phyloP scores from a whole-genome alignment of 64 coral and sea anemone genomes.

The Pachyseris speciosa region DNA sequence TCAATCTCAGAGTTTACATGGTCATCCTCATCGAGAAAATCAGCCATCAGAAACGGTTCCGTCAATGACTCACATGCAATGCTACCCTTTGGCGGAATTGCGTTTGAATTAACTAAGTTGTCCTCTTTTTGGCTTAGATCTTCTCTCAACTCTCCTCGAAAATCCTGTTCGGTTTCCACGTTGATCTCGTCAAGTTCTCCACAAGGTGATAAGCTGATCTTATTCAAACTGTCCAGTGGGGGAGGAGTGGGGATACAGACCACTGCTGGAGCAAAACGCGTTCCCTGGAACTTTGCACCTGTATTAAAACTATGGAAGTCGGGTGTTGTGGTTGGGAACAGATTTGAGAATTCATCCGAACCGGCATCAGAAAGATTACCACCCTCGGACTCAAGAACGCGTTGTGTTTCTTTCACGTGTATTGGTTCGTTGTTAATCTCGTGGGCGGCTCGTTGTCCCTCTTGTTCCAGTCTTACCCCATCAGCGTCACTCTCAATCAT shows the following conservation, averaged over 20 bases:
- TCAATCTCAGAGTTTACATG: background rate
- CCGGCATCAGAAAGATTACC: background rate
- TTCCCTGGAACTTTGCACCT: background rate
- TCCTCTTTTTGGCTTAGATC: background rate
- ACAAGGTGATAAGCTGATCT: constrained; percentile 41
- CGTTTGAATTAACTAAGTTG: background rate
- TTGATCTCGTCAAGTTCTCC: constrained; percentile 3
- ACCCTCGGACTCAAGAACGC: background rate
- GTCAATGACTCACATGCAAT: background rate
- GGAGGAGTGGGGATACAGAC: constrained; percentile 71
- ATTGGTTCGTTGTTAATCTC: background rate
- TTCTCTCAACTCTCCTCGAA: background rate
- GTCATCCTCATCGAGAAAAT: constrained; percentile 40
- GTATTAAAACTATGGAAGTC: background rate
- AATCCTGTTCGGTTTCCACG: background rate
- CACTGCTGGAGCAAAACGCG: background rate
- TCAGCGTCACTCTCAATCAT: background rate
- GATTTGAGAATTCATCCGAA: constrained; percentile 1
- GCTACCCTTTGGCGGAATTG: background rate
- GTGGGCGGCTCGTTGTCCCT: background rate
- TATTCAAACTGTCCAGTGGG: constrained; percentile 65
- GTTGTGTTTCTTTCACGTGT: background rate
- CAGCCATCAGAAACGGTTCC: constrained; percentile 38
- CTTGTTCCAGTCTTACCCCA: background rate
- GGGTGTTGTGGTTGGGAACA: constrained; percentile 56